A percentile compares a stretch with the other conserved stretches of the same genome.
These are phyloP conservation scores for Leptothorax acervorum DNA, from an alignment of 2,888 invertebrate genomes.

Conservation along the genomic window DNA sequence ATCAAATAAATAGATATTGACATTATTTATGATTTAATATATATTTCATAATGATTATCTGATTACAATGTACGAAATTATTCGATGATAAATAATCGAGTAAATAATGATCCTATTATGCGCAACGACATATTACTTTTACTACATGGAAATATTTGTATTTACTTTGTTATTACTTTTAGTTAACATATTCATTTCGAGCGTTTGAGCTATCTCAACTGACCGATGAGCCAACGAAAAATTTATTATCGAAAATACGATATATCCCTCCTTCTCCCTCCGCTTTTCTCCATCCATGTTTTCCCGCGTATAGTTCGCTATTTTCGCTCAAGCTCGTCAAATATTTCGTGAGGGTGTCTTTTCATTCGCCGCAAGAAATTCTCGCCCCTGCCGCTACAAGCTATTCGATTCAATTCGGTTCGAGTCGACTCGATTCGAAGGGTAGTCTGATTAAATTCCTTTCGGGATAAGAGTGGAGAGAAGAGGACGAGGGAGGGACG, in stretches of 20 bases:
- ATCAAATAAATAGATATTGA: background rate
- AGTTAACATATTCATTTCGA: conserved; percentile 4
- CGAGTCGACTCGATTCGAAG: conserved; percentile 68
- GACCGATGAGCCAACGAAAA: background rate
- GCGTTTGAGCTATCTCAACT: background rate
- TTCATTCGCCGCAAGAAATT: conserved; percentile 61
- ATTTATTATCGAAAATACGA: conserved; percentile 26
- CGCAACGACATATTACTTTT: conserved; percentile 7
- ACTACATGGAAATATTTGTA: background rate
- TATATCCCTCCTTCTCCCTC: background rate
- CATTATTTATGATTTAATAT: background rate
- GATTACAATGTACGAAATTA: background rate
- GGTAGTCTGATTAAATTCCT: conserved; percentile 76
- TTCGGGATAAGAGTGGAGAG: conserved; percentile 61
- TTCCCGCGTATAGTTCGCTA: conserved; percentile 1
- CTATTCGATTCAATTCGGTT: conserved; percentile 72
- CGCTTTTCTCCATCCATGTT: background rate
- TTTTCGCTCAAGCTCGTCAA: conserved; percentile 56
- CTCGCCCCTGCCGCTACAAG: conserved; percentile 58
- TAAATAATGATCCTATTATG: background rate
- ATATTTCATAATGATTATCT: background rate
- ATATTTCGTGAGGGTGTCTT: conserved; percentile 65
- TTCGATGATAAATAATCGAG: background rate
- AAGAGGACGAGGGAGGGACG: conserved; percentile 51
- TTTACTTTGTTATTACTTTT: background rate